phyloP scores from a whole-genome alignment of 2,113 vertebrate genomes.

The Poecile atricapillus region DNA sequence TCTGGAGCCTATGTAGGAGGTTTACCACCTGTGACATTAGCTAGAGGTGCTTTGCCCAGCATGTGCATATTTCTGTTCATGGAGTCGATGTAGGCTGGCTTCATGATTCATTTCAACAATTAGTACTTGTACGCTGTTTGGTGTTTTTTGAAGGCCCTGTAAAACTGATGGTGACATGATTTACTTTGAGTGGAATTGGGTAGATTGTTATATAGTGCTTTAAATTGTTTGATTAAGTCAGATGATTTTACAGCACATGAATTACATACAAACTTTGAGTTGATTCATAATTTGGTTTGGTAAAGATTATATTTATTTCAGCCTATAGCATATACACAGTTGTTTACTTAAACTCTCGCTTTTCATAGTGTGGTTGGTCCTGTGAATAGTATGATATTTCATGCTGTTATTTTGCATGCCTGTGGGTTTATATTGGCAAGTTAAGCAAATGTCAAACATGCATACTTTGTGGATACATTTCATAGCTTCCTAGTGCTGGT shows the following conservation, averaged over 20 bases:
- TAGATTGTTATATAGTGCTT: not conserved
- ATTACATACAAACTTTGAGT: not conserved
- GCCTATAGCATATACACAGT: not conserved
- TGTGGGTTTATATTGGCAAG: not conserved
- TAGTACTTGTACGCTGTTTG: not conserved
- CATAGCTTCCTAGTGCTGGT: not conserved
- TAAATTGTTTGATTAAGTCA: not conserved
- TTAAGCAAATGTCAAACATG: not conserved
- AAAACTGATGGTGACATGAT: not conserved
- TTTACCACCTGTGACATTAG: not conserved
- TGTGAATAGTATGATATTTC: not conserved
- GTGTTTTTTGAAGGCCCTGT: not conserved
- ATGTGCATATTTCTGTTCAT: not conserved
- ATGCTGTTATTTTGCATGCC: not conserved
- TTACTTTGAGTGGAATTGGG: not conserved
- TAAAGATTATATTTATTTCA: not conserved
- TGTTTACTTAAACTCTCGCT: not conserved
- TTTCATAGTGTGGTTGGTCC: not conserved
- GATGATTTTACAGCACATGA: not conserved
- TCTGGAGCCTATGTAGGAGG: not conserved
- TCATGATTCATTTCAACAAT: not conserved
- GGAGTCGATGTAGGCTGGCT: not conserved
- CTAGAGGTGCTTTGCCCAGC: not conserved
- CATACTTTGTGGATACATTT: not conserved
- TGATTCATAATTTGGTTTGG: not conserved